Conservation (phyloP, 2,888 invertebrate species). For the Polyommatus icarus region DNA sequence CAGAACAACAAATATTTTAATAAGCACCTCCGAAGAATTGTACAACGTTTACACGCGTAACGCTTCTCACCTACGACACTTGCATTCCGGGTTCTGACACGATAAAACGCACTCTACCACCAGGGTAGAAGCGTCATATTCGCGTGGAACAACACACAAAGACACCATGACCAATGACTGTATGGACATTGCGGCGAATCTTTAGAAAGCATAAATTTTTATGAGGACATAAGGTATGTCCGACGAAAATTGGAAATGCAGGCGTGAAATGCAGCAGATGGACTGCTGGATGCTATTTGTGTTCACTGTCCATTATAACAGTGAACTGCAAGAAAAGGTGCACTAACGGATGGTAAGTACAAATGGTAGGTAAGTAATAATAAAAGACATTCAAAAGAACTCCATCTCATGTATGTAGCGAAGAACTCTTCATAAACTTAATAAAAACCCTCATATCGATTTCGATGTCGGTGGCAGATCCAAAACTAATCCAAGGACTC, state of each 20-base stretch:
- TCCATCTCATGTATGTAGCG: no score
- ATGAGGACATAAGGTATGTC: slow-evolving; percentile 63
- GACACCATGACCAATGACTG: slow-evolving; percentile 71
- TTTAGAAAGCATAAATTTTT: slow-evolving; percentile 71
- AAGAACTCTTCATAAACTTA: no score
- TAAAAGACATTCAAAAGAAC: not conserved
- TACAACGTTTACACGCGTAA: slow-evolving; percentile 70
- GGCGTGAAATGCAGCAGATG: slow-evolving; percentile 77
- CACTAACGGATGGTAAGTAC: not conserved
- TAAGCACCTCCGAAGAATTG: slow-evolving; percentile 76
- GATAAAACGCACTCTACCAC: slow-evolving; percentile 41
- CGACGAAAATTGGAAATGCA: slow-evolving; percentile 73
- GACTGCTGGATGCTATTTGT: slow-evolving; percentile 46
- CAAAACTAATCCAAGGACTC: no score
- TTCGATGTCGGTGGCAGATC: no score
- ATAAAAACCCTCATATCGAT: no score
- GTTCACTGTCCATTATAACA: not conserved
- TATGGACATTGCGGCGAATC: slow-evolving; percentile 62
- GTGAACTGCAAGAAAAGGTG: not conserved
- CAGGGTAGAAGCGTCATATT: slow-evolving; percentile 43
- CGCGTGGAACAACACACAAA: slow-evolving; percentile 47
- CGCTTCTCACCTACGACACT: slow-evolving; percentile 49
- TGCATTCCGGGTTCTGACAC: slow-evolving; percentile 27
- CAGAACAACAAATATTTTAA: slow-evolving; percentile 80
- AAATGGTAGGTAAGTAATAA: not conserved